Percentiles rank a stretch among this genome's conserved stretches.
Evolutionary conservation across 2,888 invertebrate genomes (phyloP).

Genomic region (Sphaerophoria rueppellii): DNA sequence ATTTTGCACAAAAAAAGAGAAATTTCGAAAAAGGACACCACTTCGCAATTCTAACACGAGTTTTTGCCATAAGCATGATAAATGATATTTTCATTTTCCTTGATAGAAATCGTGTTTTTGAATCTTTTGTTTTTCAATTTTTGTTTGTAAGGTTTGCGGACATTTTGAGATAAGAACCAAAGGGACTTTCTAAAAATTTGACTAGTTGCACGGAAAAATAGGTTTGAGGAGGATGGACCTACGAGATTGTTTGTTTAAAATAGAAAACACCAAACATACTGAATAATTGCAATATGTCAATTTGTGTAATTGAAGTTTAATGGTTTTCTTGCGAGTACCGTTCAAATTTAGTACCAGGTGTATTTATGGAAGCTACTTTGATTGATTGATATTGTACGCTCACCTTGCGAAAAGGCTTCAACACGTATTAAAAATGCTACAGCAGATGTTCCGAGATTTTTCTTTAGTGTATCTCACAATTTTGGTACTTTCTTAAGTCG

Average conservation of each 20-base stretch:
- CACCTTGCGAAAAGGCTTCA: neutral
- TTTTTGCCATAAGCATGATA: slow-evolving; percentile 39
- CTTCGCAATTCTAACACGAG: slow-evolving; percentile 17
- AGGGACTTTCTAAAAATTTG: slow-evolving; percentile 20
- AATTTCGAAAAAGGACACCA: slow-evolving; percentile 35
- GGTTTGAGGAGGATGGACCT: neutral
- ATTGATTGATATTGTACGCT: slow-evolving; percentile 41
- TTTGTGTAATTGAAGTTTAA: slow-evolving; percentile 67
- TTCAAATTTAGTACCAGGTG: slow-evolving; percentile 41
- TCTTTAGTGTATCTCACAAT: neutral
- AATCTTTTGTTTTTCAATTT: slow-evolving; percentile 18
- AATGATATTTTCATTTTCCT: slow-evolving; percentile 57
- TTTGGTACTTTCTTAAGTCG: neutral
- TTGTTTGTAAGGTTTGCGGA: slow-evolving; percentile 17
- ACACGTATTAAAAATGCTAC: slow-evolving; percentile 23
- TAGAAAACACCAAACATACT: neutral
- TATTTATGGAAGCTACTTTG: neutral
- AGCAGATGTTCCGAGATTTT: slow-evolving; percentile 3
- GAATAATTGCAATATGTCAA: slow-evolving; percentile 47
- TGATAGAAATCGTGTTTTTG: neutral
- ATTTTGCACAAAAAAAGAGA: slow-evolving; percentile 49
- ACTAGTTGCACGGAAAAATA: neutral
- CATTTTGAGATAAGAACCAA: neutral
- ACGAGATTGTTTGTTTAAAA: slow-evolving; percentile 37
- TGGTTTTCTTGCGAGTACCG: neutral